These are phyloP conservation scores for Centropristis striata DNA, from an alignment of 2,113 vertebrate genomes.

Conservation along the genomic window DNA sequence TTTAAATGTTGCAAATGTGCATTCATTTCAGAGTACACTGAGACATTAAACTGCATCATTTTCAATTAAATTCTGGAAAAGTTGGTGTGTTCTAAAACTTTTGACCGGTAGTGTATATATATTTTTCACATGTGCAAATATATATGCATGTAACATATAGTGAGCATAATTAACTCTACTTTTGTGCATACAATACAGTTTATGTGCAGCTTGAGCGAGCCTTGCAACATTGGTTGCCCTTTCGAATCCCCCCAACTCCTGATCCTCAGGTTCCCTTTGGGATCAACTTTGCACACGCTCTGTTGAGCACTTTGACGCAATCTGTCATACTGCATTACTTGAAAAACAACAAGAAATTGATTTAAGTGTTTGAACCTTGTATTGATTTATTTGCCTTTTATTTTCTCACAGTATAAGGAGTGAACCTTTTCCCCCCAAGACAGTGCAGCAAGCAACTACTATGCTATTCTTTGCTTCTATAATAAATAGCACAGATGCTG, in stretches of 20 bases:
- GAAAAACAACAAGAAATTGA: not conserved
- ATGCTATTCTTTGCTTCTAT: not conserved
- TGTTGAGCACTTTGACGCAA: not conserved
- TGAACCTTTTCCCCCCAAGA: not conserved
- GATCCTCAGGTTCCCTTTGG: not conserved
- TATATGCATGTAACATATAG: not conserved
- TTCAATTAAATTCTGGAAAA: no score
- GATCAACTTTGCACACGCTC: not conserved
- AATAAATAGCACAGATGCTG: not conserved
- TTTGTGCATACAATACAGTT: not conserved
- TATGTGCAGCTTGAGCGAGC: not conserved
- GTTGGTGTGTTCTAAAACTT: no score
- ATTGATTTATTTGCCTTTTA: not conserved
- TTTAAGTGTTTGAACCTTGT: not conserved
- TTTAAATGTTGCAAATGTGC: no score
- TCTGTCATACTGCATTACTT: not conserved
- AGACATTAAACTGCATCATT: no score
- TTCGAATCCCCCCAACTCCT: not conserved
- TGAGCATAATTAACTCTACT: slow-evolving; percentile 3
- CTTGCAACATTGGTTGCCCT: not conserved
- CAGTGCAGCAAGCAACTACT: slow-evolving; percentile 1
- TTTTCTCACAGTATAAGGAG: not conserved
- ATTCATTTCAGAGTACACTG: no score
- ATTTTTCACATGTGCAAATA: no score
- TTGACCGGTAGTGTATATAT: no score